phyloP scores from a whole-genome alignment of 2,113 vertebrate species.

The Odontophorus gujanensis region DNA sequence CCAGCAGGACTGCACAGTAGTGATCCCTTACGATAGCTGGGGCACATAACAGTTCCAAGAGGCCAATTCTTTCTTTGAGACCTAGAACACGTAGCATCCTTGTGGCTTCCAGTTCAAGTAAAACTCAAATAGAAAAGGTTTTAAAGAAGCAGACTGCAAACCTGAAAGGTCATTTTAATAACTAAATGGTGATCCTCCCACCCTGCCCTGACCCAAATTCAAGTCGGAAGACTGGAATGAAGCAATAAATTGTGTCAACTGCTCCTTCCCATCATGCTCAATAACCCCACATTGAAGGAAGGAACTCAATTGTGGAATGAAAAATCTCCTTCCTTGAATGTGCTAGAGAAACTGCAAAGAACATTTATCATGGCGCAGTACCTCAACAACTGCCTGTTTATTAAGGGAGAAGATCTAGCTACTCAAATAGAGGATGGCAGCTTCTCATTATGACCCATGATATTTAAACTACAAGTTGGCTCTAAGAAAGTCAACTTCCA shows the following conservation, averaged over 20 bases:
- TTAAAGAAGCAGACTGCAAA: background rate
- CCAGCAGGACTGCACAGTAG: background rate
- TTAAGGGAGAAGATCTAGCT: background rate
- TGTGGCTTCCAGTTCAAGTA: background rate
- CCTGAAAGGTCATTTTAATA: background rate
- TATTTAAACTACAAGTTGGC: background rate
- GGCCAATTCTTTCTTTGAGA: background rate
- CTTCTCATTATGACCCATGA: background rate
- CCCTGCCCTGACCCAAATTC: background rate
- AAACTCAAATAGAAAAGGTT: background rate
- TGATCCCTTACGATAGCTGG: accelerated
- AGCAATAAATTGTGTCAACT: background rate
- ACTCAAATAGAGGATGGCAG: background rate
- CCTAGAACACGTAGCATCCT: background rate
- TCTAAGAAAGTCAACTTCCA: background rate
- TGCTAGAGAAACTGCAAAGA: background rate
- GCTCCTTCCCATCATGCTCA: background rate
- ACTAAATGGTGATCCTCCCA: background rate
- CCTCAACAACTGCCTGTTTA: background rate
- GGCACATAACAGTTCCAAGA: background rate
- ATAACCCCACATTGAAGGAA: background rate
- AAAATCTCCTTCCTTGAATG: background rate
- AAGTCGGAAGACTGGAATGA: background rate
- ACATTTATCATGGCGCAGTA: background rate
- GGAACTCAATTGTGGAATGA: background rate